Evolutionary conservation across 2,888 invertebrate species (phyloP), one percentile per base, ranked within the genome.

Genomic region (Mactromeris polynyma): DNA sequence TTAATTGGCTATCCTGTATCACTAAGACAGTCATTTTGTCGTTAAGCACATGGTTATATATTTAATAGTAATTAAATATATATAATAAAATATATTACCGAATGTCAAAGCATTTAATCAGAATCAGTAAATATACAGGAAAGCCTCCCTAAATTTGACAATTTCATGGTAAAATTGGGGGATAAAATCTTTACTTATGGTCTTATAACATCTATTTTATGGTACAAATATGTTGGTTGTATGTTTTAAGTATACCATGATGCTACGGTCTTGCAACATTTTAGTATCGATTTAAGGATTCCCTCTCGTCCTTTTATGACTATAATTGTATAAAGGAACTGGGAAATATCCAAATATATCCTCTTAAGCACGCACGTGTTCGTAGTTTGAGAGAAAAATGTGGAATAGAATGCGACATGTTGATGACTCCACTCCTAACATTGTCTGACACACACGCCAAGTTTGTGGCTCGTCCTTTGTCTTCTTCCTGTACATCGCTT

Each of bases 261-360:
- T 82, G 42, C 54, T 54, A 87, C 38, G 38, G 40, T 82, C 78
- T 87, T 54, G 38, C 82, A 40, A 82, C 40, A 78, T 82, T 87
- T 87, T 87, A 87, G 77, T 83, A 90, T 90, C 83, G 90, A 90
- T 90, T 90, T 90, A 83, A 86, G 80, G 88, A 86, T 86, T 86
- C 84, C 88, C 88, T 84, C 88, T 90, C 86, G 85, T 79, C 38
- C n/a, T 88, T 90, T 90, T 90, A 90, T 84, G 90, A 85, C 86
- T 83, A 90, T 90, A 90, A 90, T 90, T 90, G 90, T 88, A 88
- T 90, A 86, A 90, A 86, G 82, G 88, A 87, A 83, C 54, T 80
- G 73, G 78, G 86, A 86, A 81, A 77, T 82, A 83, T 86, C 82
- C 86, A 86, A 86, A 83, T 88, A 83, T 90, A 90, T 90, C 88